Conservation (phyloP, 1,140 invertebrate genomes). For the Parasteatoda tepidariorum region DNA sequence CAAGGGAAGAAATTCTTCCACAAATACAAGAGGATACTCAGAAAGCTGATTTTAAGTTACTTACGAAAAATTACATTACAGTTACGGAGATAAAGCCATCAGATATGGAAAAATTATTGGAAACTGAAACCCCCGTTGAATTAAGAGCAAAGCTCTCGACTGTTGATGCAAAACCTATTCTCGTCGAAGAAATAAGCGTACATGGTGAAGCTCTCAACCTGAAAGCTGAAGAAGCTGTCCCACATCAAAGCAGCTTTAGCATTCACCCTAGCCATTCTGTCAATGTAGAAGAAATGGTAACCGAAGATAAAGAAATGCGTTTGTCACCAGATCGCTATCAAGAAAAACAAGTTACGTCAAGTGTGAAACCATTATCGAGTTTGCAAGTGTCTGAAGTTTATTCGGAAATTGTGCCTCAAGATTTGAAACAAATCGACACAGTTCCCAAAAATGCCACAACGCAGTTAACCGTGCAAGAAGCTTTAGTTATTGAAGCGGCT, state of each 20-base stretch:
- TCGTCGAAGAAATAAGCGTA: slow-evolving; percentile 42
- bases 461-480: slow-evolving; percentile 18
- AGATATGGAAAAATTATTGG: slow-evolving; percentile 11
- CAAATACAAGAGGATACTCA: background rate
- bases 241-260: slow-evolving; percentile 20
- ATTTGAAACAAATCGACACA: background rate
- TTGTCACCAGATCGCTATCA: slow-evolving; percentile 17
- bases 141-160: background rate
- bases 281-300: slow-evolving; percentile 27
- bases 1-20: slow-evolving; percentile 22
- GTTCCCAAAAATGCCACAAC: slow-evolving; percentile 3
- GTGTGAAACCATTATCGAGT: background rate
- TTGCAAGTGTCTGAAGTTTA: slow-evolving; percentile 32
- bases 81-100: slow-evolving; percentile 28
- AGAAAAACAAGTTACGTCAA: background rate
- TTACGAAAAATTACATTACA: slow-evolving; percentile 28
- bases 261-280: slow-evolving; percentile 1
- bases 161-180: slow-evolving; percentile 9
- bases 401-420: slow-evolving; percentile 10
- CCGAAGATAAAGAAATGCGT: slow-evolving; percentile 24
- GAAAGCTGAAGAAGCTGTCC: background rate
- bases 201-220: slow-evolving; percentile 22
- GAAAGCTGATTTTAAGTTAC: slow-evolving; percentile 14
- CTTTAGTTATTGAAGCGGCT: slow-evolving; percentile 29
- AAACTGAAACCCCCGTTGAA: background rate